These are phyloP conservation scores for Thymelicus lineola DNA, from an alignment of 2,888 invertebrate genomes.

Conservation along the genomic window DNA sequence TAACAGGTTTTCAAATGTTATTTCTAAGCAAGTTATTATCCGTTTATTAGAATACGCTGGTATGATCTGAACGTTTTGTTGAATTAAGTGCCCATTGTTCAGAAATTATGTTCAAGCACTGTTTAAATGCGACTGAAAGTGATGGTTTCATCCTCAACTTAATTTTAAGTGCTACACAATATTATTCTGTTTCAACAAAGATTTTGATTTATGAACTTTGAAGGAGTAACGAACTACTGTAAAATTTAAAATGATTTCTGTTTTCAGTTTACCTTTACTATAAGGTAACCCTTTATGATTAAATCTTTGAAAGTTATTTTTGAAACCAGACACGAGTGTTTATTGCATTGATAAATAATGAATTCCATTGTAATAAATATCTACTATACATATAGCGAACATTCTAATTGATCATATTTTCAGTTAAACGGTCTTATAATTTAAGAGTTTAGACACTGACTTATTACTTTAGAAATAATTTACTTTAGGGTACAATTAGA, in stretches of 20 bases:
- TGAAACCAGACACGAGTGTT: too few relatives aligned
- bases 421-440: too few relatives aligned
- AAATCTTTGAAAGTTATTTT: too few relatives aligned
- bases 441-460: too few relatives aligned
- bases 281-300: too few relatives aligned
- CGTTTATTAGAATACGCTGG: slow-evolving; percentile 43
- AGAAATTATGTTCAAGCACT: slow-evolving; percentile 29
- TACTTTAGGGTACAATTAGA: too few relatives aligned
- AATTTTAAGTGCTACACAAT: slow-evolving; percentile 11
- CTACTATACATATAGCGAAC: too few relatives aligned
- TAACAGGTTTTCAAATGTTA: slow-evolving; percentile 42
- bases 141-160: slow-evolving; percentile 12
- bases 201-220: background rate
- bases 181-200: background rate
- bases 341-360: too few relatives aligned
- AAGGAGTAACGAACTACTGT: background rate
- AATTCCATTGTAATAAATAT: too few relatives aligned
- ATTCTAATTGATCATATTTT: too few relatives aligned
- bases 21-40: slow-evolving; percentile 49
- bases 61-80: slow-evolving; percentile 27
- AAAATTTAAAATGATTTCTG: background rate
- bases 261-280: too few relatives aligned
- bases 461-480: too few relatives aligned
- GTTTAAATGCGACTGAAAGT: slow-evolving; percentile 22
- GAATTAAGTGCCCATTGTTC: slow-evolving; percentile 30